Conservation (phyloP, 1,140 invertebrate genomes). For the Drosophila nigrodunni region DNA sequence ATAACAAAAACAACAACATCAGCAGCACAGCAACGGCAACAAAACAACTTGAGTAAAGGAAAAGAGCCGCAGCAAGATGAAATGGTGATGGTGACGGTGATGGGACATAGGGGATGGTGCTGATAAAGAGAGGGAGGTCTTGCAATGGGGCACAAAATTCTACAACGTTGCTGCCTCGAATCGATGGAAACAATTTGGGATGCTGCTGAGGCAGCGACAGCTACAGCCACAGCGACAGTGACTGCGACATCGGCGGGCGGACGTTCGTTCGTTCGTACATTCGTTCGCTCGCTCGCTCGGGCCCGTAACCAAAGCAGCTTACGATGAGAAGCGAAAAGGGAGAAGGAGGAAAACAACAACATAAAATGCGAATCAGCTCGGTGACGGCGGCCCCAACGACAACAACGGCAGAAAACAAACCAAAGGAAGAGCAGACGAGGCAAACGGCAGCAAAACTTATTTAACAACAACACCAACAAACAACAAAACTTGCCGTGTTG, state of each 20-base stretch:
- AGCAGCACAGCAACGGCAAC: constrained; percentile 46
- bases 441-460: constrained; percentile 52
- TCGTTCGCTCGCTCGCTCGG: constrained; percentile 14
- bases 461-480: constrained; percentile 32
- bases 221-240: not conserved
- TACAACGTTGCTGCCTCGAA: constrained; percentile 52
- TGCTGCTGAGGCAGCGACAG: constrained; percentile 32
- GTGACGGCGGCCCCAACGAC: constrained; percentile 26
- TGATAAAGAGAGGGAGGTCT: constrained; percentile 12
- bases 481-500: constrained; percentile 40
- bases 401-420: constrained; percentile 18
- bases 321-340: constrained; percentile 2
- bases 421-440: constrained; percentile 34
- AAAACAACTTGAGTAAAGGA: constrained; percentile 68
- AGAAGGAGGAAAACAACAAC: constrained; percentile 5
- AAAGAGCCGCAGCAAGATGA: constrained; percentile 62
- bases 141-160: constrained; percentile 46
- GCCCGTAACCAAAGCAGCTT: constrained; percentile 36
- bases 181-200: constrained; percentile 56
- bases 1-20: constrained; percentile 25
- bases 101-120: not conserved
- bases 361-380: constrained; percentile 48
- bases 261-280: constrained; percentile 31
- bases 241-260: constrained; percentile 23
- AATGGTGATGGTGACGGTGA: constrained; percentile 18